Conservation (phyloP, 2,113 vertebrate genomes). For the Tetrao urogallus region DNA sequence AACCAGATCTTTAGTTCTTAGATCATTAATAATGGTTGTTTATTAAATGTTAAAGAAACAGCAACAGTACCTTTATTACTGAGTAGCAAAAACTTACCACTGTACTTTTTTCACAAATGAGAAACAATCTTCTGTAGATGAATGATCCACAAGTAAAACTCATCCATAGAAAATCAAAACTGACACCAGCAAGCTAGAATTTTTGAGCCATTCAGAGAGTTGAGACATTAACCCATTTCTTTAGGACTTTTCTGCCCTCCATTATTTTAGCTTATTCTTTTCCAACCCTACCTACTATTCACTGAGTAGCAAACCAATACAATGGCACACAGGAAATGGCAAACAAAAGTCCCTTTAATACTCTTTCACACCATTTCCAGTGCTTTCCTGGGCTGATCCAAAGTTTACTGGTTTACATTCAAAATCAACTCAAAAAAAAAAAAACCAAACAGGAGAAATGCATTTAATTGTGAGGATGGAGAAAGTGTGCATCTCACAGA, state of each 20-base stretch:
- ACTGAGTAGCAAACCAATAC: constrained; percentile 36
- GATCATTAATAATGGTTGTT: not conserved
- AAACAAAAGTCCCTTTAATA: constrained; percentile 45
- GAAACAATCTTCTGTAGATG: not conserved
- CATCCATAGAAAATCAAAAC: not conserved
- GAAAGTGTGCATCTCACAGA: not conserved
- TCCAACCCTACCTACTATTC: constrained; percentile 8
- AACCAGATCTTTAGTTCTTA: not conserved
- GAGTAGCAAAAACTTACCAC: not conserved
- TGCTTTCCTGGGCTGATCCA: not conserved
- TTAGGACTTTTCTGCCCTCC: not conserved
- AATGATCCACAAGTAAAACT: constrained; percentile 7
- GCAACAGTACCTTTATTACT: not conserved
- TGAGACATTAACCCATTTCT: not conserved
- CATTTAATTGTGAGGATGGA: not conserved
- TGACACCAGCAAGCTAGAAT: not conserved
- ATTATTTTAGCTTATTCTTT: constrained; percentile 27
- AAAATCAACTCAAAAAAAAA: not conserved
- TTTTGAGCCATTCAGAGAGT: constrained; percentile 17
- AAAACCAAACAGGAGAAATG: not conserved
- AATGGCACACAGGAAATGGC: constrained; percentile 46
- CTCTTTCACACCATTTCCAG: not conserved
- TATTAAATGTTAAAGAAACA: not conserved
- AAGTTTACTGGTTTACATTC: not conserved
- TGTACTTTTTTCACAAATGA: not conserved